Evolutionary conservation across 2,113 vertebrate species (phyloP).

Genomic region (Onychostruthus taczanowskii): DNA sequence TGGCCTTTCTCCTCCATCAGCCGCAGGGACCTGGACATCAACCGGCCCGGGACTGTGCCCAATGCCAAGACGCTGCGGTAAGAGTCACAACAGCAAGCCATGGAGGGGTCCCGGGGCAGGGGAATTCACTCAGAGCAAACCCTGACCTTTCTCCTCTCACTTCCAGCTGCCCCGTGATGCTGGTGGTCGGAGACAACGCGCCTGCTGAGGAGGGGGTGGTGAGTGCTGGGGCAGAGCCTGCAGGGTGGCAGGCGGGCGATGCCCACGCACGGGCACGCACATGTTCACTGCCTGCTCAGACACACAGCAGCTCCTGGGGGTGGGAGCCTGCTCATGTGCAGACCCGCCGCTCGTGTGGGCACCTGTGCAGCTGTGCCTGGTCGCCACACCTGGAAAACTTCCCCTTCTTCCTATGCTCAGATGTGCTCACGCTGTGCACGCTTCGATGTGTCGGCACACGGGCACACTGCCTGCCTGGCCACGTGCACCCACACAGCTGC

Average conservation of each 20-base stretch:
- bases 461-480: background rate
- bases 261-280: background rate
- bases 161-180: constrained; percentile 92
- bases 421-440: accelerated
- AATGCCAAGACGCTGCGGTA: constrained; percentile 94
- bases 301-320: background rate
- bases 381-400: background rate
- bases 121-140: background rate
- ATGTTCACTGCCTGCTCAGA: background rate
- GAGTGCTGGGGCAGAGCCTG: constrained; percentile 47
- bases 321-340: accelerated
- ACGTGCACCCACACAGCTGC: background rate
- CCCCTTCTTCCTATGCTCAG: background rate
- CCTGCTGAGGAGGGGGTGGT: constrained; percentile 97
- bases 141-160: background rate
- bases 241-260: accelerated
- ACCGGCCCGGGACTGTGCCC: constrained; percentile 86
- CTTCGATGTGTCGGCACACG: accelerated
- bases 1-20: constrained; percentile 59
- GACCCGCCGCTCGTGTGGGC: accelerated
- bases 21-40: constrained; percentile 95
- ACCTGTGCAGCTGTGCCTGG: background rate
- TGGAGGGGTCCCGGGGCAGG: background rate
- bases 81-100: background rate
- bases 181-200: constrained; percentile 94